Evolutionary conservation across 92 coral and sea anemone species (phyloP).

Genomic region (Epizoanthus fatuus): DNA sequence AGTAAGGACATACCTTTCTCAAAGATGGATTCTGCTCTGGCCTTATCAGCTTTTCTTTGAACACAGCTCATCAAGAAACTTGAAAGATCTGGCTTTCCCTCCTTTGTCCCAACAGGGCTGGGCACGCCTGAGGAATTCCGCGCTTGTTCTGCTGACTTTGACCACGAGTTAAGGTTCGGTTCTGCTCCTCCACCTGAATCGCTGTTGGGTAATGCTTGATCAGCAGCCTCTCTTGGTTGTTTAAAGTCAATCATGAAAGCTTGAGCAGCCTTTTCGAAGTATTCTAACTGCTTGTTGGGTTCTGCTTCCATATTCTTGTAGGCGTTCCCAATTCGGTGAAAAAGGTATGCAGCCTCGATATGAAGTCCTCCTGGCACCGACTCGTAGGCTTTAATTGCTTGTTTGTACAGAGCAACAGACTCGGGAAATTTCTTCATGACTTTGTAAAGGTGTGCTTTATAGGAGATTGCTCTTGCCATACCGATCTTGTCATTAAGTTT

Average conservation of each 20-base stretch:
- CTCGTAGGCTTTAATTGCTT: slow-evolving; percentile 6
- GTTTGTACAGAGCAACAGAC: slow-evolving; percentile 5
- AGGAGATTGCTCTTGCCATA: slow-evolving; percentile 19
- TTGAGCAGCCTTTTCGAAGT: slow-evolving; percentile 27
- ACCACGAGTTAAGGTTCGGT: too few relatives aligned
- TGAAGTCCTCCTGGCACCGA: slow-evolving; percentile 20
- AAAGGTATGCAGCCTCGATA: slow-evolving; percentile 23
- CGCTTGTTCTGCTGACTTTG: neutral
- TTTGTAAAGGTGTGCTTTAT: slow-evolving; percentile 5
- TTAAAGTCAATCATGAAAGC: slow-evolving; percentile 18
- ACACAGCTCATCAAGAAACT: slow-evolving; percentile 14
- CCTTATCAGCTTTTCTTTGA: slow-evolving; percentile 29
- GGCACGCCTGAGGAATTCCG: neutral
- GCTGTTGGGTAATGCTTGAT: neutral
- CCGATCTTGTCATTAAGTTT: slow-evolving; percentile 19
- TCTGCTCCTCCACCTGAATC: neutral
- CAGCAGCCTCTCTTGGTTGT: neutral
- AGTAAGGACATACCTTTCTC: slow-evolving; percentile 2
- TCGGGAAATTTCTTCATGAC: slow-evolving; percentile 8
- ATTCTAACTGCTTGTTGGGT: slow-evolving; percentile 12
- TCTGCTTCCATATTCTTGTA: slow-evolving; percentile 12
- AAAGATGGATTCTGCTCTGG: slow-evolving; percentile 23
- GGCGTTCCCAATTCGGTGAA: slow-evolving; percentile 18
- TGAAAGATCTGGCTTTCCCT: neutral
- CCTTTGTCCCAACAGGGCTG: neutral